phyloP scores from a whole-genome alignment of 2,888 invertebrate species.

The Aphidius colemani region DNA sequence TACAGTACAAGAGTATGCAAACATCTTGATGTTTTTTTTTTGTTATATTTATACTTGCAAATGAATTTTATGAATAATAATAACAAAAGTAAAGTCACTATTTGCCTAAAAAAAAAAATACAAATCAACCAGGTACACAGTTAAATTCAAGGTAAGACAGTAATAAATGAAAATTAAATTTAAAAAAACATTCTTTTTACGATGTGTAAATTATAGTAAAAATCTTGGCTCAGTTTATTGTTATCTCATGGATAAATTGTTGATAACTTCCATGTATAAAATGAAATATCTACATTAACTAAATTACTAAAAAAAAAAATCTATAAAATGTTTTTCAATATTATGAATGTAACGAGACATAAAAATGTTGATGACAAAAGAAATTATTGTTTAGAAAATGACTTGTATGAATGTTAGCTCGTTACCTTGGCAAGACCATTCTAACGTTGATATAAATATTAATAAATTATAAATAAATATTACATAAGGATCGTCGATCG shows the following conservation, averaged over 20 bases:
- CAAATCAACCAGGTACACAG: too few species aligned
- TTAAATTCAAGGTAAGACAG: conserved; percentile 32
- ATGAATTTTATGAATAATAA: too few species aligned
- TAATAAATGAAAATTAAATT: conserved; percentile 21
- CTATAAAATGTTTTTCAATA: conserved; percentile 37
- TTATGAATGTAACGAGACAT: conserved; percentile 31
- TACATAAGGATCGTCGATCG: conserved; percentile 27
- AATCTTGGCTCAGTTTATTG: not conserved
- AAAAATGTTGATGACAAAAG: conserved; percentile 21
- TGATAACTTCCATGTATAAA: too few species aligned
- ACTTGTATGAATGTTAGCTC: conserved; percentile 25
- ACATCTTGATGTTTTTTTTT: too few species aligned
- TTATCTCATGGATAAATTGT: too few species aligned
- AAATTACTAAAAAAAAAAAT: conserved; percentile 16
- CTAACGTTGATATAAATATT: not conserved
- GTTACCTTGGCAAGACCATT: conserved; percentile 22
- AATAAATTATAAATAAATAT: conserved; percentile 4
- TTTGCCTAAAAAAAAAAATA: too few species aligned
- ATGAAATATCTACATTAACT: not conserved
- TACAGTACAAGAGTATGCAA: too few species aligned
- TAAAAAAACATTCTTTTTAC: conserved; percentile 7
- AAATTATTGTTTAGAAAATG: conserved; percentile 20
- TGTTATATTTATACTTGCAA: too few species aligned
- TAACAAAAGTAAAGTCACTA: too few species aligned
- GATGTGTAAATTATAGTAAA: not conserved